Evolutionary conservation across 2,113 vertebrate genomes (phyloP), one percentile per base, ranked within the genome.

Genomic region (Seriola quinqueradiata): DNA sequence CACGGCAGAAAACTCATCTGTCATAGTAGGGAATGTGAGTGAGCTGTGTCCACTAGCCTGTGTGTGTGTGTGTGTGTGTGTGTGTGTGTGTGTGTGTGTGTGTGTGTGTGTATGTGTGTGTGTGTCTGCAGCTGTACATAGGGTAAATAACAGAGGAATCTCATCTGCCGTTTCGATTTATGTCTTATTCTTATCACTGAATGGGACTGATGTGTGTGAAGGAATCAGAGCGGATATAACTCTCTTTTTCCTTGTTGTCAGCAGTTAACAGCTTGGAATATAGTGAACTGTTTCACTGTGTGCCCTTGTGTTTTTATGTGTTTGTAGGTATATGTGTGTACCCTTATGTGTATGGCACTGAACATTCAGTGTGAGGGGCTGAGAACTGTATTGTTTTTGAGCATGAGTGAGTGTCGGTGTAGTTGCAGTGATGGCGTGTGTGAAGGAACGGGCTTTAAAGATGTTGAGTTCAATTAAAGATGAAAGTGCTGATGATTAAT

Each of bases 401-500:
- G 67, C 40, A 19, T 73, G 38, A 13, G 70, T 48, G 71, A 54
- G 75, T 42, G 46, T 38, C 55, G 74, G 69, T 69, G 79, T 12
- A n/a, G 44, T 23, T 40, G 23, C 55, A 50, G 36, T 5, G n/a
- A 61, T 65, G 69, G 36, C 78, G 69, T 89, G 74, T 79, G 55
- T 70, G 84, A 75, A 48, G 46, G 72, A 23, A 19, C 65, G 74
- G 83, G 81, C 66, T 84, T 89, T 85, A 79, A 86, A 91, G 83
- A 90, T 75, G 83, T 86, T 85, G 87, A 82, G 79, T 90, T 93
- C 89, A 94, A 95, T 95, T 92, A 95, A 95, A 95, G 70, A 94
- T 94, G 90, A 90, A 94, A 89, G 81, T 73, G 69, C 65, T 89
- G 81, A 89, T 95, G 84, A 91, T 92, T 95, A 92, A 95, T 95